A percentile compares a stretch with the other conserved stretches of the same genome.
These are phyloP conservation scores for Lophura nycthemera DNA, from an alignment of 2,113 vertebrate species.

Conservation along the genomic window DNA sequence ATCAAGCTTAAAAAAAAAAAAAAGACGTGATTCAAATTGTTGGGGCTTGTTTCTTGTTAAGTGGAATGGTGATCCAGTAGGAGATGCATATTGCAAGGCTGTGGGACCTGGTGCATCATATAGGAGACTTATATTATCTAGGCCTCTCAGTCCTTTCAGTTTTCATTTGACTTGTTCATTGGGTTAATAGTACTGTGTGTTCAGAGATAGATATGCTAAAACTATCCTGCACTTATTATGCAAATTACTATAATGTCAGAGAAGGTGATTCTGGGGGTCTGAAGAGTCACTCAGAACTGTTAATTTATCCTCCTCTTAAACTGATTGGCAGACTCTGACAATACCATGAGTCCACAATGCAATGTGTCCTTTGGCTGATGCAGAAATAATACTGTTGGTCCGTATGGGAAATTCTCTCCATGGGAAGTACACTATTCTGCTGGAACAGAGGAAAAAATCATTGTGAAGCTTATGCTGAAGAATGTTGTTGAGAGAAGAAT, in stretches of 20 bases:
- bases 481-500: background rate
- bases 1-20: background rate
- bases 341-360: background rate
- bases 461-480: background rate
- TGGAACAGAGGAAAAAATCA: background rate
- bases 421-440: background rate
- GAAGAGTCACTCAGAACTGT: conserved; percentile 40
- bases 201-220: conserved; percentile 17
- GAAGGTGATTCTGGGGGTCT: conserved; percentile 18
- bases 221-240: conserved; percentile 36
- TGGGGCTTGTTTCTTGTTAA: background rate
- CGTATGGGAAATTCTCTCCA: background rate
- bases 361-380: conserved; percentile 3
- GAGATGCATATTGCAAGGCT: background rate
- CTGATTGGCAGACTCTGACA: conserved; percentile 28
- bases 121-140: background rate
- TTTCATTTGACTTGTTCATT: conserved; percentile 17
- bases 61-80: background rate
- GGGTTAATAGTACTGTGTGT: conserved; percentile 27
- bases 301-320: conserved; percentile 50
- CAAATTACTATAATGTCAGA: conserved; percentile 35
- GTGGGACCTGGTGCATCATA: background rate
- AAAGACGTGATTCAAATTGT: background rate
- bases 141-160: conserved; percentile 16
- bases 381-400: background rate